Conservation (phyloP, 2,888 invertebrate genomes). For the Spilarctia lutea region DNA sequence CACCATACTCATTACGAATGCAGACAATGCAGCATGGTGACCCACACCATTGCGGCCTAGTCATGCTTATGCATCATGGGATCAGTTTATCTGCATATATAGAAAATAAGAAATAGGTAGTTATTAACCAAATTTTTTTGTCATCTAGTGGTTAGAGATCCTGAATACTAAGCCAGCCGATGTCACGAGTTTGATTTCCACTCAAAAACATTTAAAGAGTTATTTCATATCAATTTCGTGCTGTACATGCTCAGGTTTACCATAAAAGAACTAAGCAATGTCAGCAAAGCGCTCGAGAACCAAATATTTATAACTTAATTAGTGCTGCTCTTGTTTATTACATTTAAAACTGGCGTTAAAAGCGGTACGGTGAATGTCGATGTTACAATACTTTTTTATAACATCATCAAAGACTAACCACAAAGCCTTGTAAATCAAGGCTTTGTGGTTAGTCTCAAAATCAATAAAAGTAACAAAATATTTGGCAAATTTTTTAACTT, state of each 20-base stretch:
- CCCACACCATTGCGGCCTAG: too few species aligned
- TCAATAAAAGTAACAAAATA: neutral
- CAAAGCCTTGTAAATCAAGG: too few species aligned
- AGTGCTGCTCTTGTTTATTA: conserved; percentile 27
- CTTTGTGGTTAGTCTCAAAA: too few species aligned
- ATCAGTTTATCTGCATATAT: too few species aligned
- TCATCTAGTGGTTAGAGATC: neutral
- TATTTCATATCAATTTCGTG: neutral
- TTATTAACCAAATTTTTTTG: too few species aligned
- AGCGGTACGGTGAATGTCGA: neutral
- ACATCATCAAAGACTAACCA: neutral
- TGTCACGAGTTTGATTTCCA: too few species aligned
- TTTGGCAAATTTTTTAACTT: neutral
- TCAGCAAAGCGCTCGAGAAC: conserved; percentile 31
- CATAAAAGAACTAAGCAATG: conserved; percentile 1
- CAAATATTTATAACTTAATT: conserved; percentile 31
- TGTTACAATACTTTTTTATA: neutral
- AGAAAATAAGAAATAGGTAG: too few species aligned
- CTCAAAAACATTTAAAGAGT: neutral
- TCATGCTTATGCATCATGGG: too few species aligned
- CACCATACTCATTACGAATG: too few species aligned
- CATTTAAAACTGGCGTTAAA: conserved; percentile 22
- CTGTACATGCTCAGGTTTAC: neutral
- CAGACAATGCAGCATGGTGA: too few species aligned
- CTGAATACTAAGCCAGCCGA: too few species aligned